A percentile compares a stretch with the other conserved stretches of the same genome.
These are phyloP conservation scores for Apaloderma vittatum DNA, from an alignment of 2,113 vertebrate species.

Conservation along the genomic window DNA sequence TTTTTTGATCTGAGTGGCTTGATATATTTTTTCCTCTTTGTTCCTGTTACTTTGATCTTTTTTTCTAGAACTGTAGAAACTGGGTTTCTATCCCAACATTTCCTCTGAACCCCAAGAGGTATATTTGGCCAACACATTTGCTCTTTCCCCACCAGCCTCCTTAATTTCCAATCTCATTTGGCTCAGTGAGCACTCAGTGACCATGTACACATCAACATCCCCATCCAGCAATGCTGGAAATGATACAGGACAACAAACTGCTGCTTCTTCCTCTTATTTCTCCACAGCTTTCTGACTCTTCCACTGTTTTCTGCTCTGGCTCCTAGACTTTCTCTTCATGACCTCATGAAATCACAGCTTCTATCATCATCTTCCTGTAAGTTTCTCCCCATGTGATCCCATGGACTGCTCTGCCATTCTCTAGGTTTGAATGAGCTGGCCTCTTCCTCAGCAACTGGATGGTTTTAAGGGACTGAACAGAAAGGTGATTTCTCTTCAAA, in stretches of 20 bases:
- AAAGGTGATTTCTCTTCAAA: background rate
- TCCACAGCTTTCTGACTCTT: background rate
- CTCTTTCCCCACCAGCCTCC: background rate
- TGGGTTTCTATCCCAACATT: background rate
- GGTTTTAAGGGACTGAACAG: background rate
- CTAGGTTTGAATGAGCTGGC: background rate
- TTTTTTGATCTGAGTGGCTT: background rate
- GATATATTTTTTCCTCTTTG: background rate
- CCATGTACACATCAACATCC: background rate
- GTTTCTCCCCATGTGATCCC: background rate
- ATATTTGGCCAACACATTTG: background rate
- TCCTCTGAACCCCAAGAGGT: background rate
- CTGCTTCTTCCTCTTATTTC: background rate
- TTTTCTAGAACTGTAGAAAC: background rate
- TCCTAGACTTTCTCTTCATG: background rate
- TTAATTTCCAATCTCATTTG: background rate
- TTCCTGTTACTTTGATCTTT: background rate
- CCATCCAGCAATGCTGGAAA: background rate
- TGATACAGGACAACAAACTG: background rate
- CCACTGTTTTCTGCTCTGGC: background rate
- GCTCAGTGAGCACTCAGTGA: background rate
- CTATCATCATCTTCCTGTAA: accelerated
- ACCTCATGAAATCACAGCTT: background rate
- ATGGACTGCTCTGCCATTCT: background rate
- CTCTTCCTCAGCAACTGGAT: background rate